Base-by-base conservation (phyloP, 30 jellyfish, hydroid and myxozoan species). In the Aurelia coerulea region DNA sequence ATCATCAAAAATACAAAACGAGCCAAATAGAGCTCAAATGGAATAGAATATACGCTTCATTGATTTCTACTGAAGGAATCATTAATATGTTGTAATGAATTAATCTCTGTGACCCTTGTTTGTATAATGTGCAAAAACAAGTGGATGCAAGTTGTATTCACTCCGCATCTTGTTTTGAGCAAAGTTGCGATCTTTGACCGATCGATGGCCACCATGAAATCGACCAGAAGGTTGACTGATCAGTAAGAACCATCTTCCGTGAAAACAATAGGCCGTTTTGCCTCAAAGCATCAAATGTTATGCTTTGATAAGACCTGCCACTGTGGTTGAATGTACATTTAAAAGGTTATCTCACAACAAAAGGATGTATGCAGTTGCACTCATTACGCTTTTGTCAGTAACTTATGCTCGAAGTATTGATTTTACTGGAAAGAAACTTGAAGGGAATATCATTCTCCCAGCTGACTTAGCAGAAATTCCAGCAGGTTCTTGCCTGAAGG, bases 111-210 rank as follows among this genome's bases (percentile, higher is more conserved):
- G 56, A 4, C 56, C 56, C 56, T 46, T 46, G 56, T 46, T 46
- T 46, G 56, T 46, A 4, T 4, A 5, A 5, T 46, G 56, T 46
- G 56, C 56, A 46, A 46, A 42, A 46, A 46, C 56, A 46, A 9
- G 56, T 46, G 56, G 8, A 46, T 46, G 8, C 8, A 46, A 46
- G 1, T 13, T 6, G 6, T 6, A 46, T 46, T 46, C 56, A 46
- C 8, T 46, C 12, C 56, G 14, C 56, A 2, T 14, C 56, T 46
- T 65, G 76, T 39, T 77, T 60, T 53, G 69, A 42, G 33, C 63
- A 77, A 77, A 67, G 31, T 59, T 56, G 78, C 77, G 87, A 77
- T 77, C 87, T 77, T 41, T 62, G 56, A 77, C 68, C 87, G 42
- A 72, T 52, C 12, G 32, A 10, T 7, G 7, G 87, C 78, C 77